Evolutionary conservation across 2,113 vertebrate genomes (phyloP).

Genomic region (Saiga tatarica): DNA sequence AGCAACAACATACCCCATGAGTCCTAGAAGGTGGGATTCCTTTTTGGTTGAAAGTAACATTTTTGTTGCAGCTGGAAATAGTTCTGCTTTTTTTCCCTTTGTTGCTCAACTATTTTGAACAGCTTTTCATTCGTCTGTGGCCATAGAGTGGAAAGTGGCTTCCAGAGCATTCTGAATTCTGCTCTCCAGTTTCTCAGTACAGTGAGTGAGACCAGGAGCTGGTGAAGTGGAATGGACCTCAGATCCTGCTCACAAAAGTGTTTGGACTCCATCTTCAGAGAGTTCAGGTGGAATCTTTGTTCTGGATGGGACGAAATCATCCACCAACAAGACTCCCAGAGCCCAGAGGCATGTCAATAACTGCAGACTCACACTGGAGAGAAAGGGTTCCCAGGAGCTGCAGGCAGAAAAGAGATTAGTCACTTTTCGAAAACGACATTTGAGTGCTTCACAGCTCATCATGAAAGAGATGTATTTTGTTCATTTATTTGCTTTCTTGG

Average conservation of each 20-base stretch:
- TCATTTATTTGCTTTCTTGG: neutral
- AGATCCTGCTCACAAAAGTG: neutral
- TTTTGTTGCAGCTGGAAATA: neutral
- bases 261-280: neutral
- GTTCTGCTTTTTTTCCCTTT: neutral
- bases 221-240: neutral
- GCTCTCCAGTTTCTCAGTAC: neutral
- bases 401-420: neutral
- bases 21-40: neutral
- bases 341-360: neutral
- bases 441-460: neutral
- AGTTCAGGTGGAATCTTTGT: neutral
- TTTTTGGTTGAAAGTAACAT: neutral
- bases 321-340: neutral
- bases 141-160: neutral
- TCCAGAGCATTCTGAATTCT: neutral
- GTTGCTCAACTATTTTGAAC: neutral
- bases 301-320: neutral
- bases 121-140: neutral
- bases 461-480: neutral
- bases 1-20: neutral
- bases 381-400: neutral
- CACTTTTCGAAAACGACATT: neutral
- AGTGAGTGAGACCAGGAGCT: neutral
- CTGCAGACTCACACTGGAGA: neutral